These are phyloP conservation scores for Trogon surrucura DNA, from an alignment of 2,113 vertebrate species.

Conservation along the genomic window DNA sequence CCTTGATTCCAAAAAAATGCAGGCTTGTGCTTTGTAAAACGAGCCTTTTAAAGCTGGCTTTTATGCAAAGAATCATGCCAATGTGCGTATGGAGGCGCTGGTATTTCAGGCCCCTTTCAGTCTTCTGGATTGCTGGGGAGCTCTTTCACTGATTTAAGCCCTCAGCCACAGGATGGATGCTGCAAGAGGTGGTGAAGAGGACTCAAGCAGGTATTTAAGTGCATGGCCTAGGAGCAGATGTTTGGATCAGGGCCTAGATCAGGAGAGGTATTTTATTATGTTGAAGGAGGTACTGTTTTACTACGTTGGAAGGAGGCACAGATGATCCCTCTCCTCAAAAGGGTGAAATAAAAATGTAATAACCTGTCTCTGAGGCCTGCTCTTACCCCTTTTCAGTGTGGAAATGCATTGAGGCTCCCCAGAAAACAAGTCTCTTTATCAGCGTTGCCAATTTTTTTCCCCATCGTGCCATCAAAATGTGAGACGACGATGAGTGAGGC, in stretches of 20 bases:
- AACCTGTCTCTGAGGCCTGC: background rate
- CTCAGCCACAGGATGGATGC: background rate
- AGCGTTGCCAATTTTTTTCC: background rate
- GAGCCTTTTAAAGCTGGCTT: constrained; percentile 40
- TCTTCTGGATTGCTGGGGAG: background rate
- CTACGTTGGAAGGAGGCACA: background rate
- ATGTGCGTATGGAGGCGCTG: background rate
- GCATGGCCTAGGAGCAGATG: constrained; percentile 4
- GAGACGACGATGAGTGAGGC: background rate
- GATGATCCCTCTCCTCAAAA: background rate
- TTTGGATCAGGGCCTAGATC: constrained; percentile 25
- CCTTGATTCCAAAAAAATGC: constrained; percentile 12
- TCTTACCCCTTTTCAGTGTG: background rate
- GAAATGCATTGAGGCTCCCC: background rate
- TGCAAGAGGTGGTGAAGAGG: constrained; percentile 24
- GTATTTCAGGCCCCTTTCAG: constrained; percentile 20
- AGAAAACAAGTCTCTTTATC: background rate
- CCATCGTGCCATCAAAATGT: background rate
- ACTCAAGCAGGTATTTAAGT: constrained; percentile 33
- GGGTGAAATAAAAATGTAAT: background rate
- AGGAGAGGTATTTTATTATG: background rate
- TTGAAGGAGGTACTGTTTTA: constrained; percentile 13
- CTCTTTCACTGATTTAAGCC: constrained; percentile 16
- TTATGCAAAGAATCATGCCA: constrained; percentile 33
- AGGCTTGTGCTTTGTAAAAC: constrained; percentile 12